Evolutionary conservation across 2,113 vertebrate species (phyloP).

Genomic region (Fulmarus glacialis): DNA sequence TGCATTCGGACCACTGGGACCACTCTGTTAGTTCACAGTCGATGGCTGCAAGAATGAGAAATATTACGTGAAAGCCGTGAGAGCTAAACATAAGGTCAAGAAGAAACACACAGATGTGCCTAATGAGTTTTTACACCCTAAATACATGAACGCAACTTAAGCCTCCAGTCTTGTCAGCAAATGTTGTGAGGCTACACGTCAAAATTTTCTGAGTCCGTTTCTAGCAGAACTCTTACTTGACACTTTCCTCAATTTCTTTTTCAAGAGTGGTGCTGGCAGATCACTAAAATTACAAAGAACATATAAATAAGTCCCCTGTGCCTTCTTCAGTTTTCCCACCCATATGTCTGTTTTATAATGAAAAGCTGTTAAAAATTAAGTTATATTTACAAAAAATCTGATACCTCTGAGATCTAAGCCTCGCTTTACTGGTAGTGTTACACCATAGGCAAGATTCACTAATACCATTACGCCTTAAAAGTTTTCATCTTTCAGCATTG

Average conservation of each 20-base stretch:
- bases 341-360: not conserved
- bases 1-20: conserved; percentile 97
- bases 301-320: not conserved
- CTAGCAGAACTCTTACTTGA: not conserved
- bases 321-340: not conserved
- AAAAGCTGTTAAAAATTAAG: conserved; percentile 6
- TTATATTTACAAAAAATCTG: not conserved
- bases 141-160: not conserved
- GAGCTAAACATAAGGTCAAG: not conserved
- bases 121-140: not conserved
- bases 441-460: not conserved
- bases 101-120: not conserved
- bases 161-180: not conserved
- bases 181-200: not conserved
- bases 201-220: not conserved
- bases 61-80: rapidly evolving
- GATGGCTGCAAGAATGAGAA: conserved; percentile 76
- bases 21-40: conserved; percentile 92
- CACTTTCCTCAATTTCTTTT: not conserved
- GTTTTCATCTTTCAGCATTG: not conserved
- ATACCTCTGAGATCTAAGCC: not conserved
- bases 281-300: not conserved
- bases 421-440: not conserved
- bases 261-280: not conserved
- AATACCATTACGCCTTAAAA: not conserved